Conservation (phyloP, 2,797 vertebrate genomes). For the Platyrinchus mystaceus region DNA sequence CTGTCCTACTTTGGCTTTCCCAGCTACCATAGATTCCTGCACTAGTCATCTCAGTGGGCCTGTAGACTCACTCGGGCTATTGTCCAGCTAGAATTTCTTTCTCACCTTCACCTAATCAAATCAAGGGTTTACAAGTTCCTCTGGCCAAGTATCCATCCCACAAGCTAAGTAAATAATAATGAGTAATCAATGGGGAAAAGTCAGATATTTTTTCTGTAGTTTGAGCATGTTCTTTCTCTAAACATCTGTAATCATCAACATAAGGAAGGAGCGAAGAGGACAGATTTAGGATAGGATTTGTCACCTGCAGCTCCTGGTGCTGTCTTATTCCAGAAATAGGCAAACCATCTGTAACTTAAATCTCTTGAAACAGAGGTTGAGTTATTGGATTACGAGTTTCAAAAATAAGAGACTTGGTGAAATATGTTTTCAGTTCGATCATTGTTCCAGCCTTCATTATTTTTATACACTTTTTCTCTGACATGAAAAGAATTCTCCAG, state of each 20-base stretch:
- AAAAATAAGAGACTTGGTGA: not conserved
- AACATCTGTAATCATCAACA: not conserved
- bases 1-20: not conserved
- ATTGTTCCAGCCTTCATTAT: not conserved
- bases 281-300: not conserved
- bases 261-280: not conserved
- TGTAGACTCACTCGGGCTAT: not conserved
- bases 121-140: not conserved
- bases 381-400: not conserved
- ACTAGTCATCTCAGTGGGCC: not conserved
- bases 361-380: not conserved
- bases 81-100: not conserved
- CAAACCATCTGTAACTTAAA: not conserved
- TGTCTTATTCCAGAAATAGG: not conserved
- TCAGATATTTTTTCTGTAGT: not conserved
- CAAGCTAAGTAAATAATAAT: not conserved
- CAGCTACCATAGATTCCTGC: not conserved
- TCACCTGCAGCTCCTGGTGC: not conserved
- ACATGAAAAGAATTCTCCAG: not conserved
- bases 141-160: not conserved
- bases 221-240: not conserved
- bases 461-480: not conserved
- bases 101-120: not conserved
- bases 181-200: not conserved
- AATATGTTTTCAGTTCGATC: not conserved